phyloP scores from a whole-genome alignment of 2,113 vertebrate species.

The Chiloscyllium plagiosum region DNA sequence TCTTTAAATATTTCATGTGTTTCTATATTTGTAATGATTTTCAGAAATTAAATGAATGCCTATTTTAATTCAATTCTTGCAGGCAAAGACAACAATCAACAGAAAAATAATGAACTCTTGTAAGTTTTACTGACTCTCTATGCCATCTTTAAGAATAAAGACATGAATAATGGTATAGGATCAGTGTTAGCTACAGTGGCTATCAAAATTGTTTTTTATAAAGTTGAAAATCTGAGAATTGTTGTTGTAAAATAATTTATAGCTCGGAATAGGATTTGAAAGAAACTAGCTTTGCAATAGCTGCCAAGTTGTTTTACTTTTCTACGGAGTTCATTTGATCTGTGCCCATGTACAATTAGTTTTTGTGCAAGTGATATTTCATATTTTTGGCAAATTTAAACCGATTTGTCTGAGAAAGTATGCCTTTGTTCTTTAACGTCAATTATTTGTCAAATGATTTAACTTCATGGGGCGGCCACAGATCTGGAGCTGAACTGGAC shows the following conservation, averaged over 20 bases:
- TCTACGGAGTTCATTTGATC: not conserved
- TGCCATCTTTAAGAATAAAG: not conserved
- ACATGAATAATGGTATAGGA: not conserved
- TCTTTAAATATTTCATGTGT: not conserved
- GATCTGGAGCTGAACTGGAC: too few species aligned
- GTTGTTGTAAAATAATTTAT: not conserved
- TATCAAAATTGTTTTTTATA: too few species aligned
- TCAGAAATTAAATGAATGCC: not conserved
- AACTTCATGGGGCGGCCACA: not conserved
- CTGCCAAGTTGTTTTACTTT: not conserved
- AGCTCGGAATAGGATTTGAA: not conserved
- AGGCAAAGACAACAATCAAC: conserved; percentile 62
- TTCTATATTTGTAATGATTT: not conserved
- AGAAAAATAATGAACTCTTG: conserved; percentile 71
- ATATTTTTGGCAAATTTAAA: not conserved
- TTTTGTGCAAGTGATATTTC: not conserved
- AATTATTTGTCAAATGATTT: not conserved
- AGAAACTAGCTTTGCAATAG: not conserved
- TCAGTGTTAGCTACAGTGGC: not conserved
- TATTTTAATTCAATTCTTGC: conserved; percentile 34
- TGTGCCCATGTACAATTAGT: not conserved
- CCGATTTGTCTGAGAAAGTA: not conserved
- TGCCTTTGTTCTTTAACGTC: not conserved
- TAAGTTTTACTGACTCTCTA: conserved; percentile 56
- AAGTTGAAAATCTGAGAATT: not conserved